Evolutionary conservation across 2,888 invertebrate species (phyloP).

Genomic region (Drosophila mimetica): DNA sequence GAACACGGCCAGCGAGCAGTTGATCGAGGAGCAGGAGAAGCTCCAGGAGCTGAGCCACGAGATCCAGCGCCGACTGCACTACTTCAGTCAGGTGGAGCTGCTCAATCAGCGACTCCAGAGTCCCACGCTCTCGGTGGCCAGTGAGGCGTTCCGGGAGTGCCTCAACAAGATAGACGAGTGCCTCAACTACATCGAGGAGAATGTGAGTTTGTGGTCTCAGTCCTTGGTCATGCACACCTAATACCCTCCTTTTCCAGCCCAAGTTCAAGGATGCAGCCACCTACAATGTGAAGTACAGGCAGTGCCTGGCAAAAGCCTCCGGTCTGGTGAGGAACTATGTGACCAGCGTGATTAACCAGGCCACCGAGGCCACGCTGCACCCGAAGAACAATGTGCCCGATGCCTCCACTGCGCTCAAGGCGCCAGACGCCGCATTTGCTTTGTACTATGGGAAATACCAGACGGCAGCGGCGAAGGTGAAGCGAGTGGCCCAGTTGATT

Average conservation of each 20-base stretch:
- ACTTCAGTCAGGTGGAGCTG: conserved; percentile 93
- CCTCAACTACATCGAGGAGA: conserved; percentile 91
- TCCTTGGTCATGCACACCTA: not conserved
- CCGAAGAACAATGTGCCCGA: conserved; percentile 72
- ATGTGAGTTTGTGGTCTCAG: conserved; percentile 86
- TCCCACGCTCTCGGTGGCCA: conserved; percentile 92
- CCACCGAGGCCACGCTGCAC: conserved; percentile 90
- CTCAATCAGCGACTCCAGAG: conserved; percentile 92
- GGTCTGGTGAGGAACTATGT: conserved; percentile 92
- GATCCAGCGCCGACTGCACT: conserved; percentile 91
- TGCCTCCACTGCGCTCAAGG: conserved; percentile 61
- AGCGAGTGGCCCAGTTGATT: conserved; percentile 91
- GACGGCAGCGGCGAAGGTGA: conserved; percentile 94
- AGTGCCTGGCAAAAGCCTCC: conserved; percentile 92
- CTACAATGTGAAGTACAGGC: conserved; percentile 93
- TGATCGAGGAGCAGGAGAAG: conserved; percentile 94
- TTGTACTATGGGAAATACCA: conserved; percentile 98
- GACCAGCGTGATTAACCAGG: conserved; percentile 89
- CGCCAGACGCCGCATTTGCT: conserved; percentile 90
- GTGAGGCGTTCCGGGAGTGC: conserved; percentile 92
- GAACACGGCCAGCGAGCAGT: conserved; percentile 95
- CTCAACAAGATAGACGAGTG: conserved; percentile 94
- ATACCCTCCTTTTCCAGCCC: conserved; percentile 84
- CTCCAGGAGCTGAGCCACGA: conserved; percentile 92
- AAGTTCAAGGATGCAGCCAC: conserved; percentile 93